Conservation (phyloP, 2,797 vertebrate species). For the Myripristis murdjan region DNA sequence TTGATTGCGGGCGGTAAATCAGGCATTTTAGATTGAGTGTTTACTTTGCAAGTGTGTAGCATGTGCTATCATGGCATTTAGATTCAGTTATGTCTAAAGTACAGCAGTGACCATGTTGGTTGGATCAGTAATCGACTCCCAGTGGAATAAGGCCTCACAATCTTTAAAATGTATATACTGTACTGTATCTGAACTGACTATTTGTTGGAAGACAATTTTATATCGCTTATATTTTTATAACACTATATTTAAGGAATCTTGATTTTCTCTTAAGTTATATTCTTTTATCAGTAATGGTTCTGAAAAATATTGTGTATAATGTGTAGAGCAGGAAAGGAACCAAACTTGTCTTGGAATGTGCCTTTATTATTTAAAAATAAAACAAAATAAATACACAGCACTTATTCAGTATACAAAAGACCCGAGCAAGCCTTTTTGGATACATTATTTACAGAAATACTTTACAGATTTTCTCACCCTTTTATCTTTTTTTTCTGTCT, state of each 20-base stretch:
- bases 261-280: slow-evolving; percentile 60
- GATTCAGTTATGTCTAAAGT: neutral
- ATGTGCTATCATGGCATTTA: neutral
- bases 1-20: too few relatives aligned
- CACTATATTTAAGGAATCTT: slow-evolving; percentile 60
- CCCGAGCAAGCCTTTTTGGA: neutral
- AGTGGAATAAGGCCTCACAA: neutral
- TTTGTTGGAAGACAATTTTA: slow-evolving; percentile 39
- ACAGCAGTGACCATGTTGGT: neutral
- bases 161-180: slow-evolving; percentile 31
- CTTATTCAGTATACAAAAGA: slow-evolving; percentile 28
- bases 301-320: slow-evolving; percentile 30
- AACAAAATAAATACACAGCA: slow-evolving; percentile 30
- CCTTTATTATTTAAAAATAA: slow-evolving; percentile 52
- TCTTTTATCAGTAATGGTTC: slow-evolving; percentile 30
- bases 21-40: neutral
- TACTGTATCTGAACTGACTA: slow-evolving; percentile 24
- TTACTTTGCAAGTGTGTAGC: neutral
- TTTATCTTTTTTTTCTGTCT: neutral
- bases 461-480: slow-evolving; percentile 42
- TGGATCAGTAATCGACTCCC: slow-evolving; percentile 3
- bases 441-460: slow-evolving; percentile 6
- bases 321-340: slow-evolving; percentile 32
- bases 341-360: slow-evolving; percentile 17
- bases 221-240: slow-evolving; percentile 67